Base-by-base conservation (phyloP, 2,888 invertebrate species). In the Scrobipalpa atriplicella region DNA sequence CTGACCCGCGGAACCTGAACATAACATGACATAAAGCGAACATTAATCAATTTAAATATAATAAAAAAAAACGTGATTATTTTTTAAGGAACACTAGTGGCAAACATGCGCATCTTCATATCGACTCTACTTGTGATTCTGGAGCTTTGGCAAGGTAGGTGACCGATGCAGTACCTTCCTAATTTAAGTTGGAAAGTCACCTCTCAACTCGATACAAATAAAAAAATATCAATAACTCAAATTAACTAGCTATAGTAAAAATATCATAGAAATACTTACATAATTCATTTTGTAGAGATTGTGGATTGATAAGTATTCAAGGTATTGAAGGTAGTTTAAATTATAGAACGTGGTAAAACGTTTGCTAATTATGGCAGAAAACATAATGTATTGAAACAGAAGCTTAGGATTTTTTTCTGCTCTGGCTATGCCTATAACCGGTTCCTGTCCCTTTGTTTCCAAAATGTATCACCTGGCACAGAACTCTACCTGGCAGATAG, bases 91-190 rank as follows among this genome's bases (percentile, higher is more conserved):
- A 58, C 9, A 39, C 11, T 10, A 62, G 74, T 72, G 72, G 58
- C 66, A 69, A 72, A 65, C 5, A 83, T 83, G 82, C 68, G 72
- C 69, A 67, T 77, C 66, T 66, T 75, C 64, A 66, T 82, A 70
- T 72, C 72, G 21, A 69, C 72, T 65, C 67, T 84, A 69, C 76
- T 85, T 66, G 79, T 82, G n/a, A 29, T 58, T 72, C 75, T 87
- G 69, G 81, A 80, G 69, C 71, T 88, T 75, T 79, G 85, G 72
- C 87, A 87, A 87, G 90, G 90, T 90, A 86, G 47, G 84, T 79
- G 29, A 66, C 29, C 29, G 2, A 39, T 39, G 39, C 39, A 39
- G 8, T 47, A n/a, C n/a, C n/a, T n/a, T n/a, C n/a, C n/a, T n/a
- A 5, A 8, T 13, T 13, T 43, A 13, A 47, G n/a, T 47, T 47